Evolutionary conservation across 2,113 vertebrate genomes (phyloP), one percentile per base, ranked within the genome.

Genomic region (Hystrix brachyura): DNA sequence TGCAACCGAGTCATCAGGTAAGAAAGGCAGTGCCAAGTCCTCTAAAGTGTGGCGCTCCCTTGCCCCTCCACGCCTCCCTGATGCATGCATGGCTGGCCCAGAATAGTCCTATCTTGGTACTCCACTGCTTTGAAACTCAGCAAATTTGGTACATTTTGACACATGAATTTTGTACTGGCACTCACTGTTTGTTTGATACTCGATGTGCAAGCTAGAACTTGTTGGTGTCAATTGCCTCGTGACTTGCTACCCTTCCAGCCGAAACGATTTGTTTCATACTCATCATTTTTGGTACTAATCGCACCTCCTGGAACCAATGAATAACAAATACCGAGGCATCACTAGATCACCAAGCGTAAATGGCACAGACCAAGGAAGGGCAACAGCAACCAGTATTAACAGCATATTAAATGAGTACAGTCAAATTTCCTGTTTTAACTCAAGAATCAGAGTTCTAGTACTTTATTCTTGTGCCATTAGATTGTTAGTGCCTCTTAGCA

Each of bases 21-120:
- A 87, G 69, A 64, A 46, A 13, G 8, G 4, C 3, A 43, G 14
- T 15, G 7, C 21, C 64, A 19, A 21, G 32, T 1, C 6, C 60
- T 25, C 8, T 13, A 62, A 64, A 32, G n/a, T 2, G 25, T 2
- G 7, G 59, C 23, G 17, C 5, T 51, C 15, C 27, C 12, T 0
- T 0, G 27, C 0, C 19, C 25, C 57, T 29, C 57, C 6, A 5
- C 32, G 9, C 32, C 48, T 64, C 29, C 5, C 46, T 57, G 23
- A 46, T 23, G 67, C 6, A 9, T 12, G 55, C 60, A 48, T 17
- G 57, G 46, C 51, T 81, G 64, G 65, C 2, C 19, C 23, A 53
- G 13, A 21, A 12, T 62, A 67, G 74, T 51, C 74, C 29, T 29
- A 51, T 14, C 46, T 76, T 76, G 72, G 74, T 32, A 51, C 46